Evolutionary conservation across 2,888 invertebrate genomes (phyloP).

Genomic region (Stenodera caucasica): DNA sequence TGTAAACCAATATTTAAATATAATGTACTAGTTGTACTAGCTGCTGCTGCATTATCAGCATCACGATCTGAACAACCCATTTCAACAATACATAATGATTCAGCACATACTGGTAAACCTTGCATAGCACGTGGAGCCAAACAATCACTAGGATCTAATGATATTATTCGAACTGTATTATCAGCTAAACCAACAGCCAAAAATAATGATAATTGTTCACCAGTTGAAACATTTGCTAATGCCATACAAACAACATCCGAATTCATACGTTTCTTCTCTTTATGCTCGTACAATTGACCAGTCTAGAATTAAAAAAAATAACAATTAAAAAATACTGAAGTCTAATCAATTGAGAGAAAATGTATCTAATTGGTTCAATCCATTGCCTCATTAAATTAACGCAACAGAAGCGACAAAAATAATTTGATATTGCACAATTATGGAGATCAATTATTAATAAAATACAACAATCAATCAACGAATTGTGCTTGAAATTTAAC

Average conservation of each 20-base stretch:
- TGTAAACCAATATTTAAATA: slow-evolving; percentile 97
- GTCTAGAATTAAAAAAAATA: slow-evolving; percentile 65
- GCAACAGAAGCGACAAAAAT: slow-evolving; percentile 54
- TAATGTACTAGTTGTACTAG: slow-evolving; percentile 72
- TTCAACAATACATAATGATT: slow-evolving; percentile 96
- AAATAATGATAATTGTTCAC: slow-evolving; percentile 94
- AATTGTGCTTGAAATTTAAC: slow-evolving; percentile 21
- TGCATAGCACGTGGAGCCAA: slow-evolving; percentile 95
- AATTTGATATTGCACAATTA: slow-evolving; percentile 45
- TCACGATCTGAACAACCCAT: slow-evolving; percentile 75
- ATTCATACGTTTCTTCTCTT: slow-evolving; percentile 94
- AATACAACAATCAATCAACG: slow-evolving; percentile 13
- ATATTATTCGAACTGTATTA: slow-evolving; percentile 96
- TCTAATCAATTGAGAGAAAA: slow-evolving; percentile 9
- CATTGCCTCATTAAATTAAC: slow-evolving; percentile 45
- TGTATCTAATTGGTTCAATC: slow-evolving; percentile 55
- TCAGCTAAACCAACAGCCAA: slow-evolving; percentile 95
- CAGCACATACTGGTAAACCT: slow-evolving; percentile 92
- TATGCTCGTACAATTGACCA: slow-evolving; percentile 97
- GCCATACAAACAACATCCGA: slow-evolving; percentile 99
- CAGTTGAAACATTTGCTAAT: slow-evolving; percentile 89
- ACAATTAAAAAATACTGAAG: not conserved
- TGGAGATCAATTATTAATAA: slow-evolving; percentile 10
- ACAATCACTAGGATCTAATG: slow-evolving; percentile 96
- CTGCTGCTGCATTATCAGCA: slow-evolving; percentile 61